Evolutionary conservation across 2,113 vertebrate genomes (phyloP), one percentile per base, ranked within the genome.

Genomic region (Myotis yumanensis): DNA sequence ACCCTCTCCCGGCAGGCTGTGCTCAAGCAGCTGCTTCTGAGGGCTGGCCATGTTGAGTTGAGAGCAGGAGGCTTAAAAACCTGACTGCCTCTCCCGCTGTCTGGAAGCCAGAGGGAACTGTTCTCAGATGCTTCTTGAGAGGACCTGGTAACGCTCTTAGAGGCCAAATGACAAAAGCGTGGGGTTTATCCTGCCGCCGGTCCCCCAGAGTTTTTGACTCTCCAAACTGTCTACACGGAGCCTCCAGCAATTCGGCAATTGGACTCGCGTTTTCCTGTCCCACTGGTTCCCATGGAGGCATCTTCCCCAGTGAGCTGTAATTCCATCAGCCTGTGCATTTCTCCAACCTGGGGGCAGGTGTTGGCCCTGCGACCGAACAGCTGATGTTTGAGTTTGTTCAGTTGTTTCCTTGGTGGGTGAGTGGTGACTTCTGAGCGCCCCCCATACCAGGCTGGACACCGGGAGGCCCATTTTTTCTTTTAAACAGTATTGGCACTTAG

Each of bases 281-380:
- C 0, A 0, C 43, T 35, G 51, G 77, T 20, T 28, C 35, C 18
- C 0, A 0, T 5, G 37, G 51, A 35, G 37, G 28, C 3, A 30
- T 14, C 40, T 8, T 18, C 18, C 3, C 32, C 4, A 22, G 52
- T 7, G 15, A 51, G 43, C 11, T 51, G 16, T 16, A 23, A 52
- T 28, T 30, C 40, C 20, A 4, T 37, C 77, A 10, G 52, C 52
- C 40, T 10, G 68, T 22, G 40, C 28, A 23, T 72, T 32, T 59
- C 43, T 91, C 37, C 18, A 48, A 64, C 4, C 6, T 73, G n/a
- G 68, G n/a, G 80, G 8, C 15, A 25, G 30, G 14, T 1, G 12
- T 4, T 15, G 7, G 54, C 79, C n/a, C 54, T 23, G n/a, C 1
- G 80, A 40, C 17, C 54, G 25, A 72, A 46, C 30, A 23, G 28